These are phyloP conservation scores for Leiothrix lutea DNA, from an alignment of 2,113 vertebrate genomes.

Conservation along the genomic window DNA sequence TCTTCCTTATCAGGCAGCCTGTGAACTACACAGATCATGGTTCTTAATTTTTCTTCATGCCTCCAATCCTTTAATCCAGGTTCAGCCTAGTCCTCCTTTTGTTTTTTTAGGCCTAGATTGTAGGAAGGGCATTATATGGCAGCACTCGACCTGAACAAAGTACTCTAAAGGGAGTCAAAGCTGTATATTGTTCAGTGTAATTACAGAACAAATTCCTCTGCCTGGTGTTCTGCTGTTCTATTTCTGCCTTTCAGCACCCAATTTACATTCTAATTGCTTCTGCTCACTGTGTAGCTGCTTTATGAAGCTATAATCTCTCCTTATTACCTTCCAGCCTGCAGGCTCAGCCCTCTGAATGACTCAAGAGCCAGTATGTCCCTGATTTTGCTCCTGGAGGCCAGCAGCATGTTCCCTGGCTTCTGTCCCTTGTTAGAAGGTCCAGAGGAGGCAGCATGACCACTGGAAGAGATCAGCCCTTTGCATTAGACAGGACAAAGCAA, in stretches of 20 bases:
- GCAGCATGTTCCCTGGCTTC: not conserved
- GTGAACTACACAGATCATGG: conserved; percentile 58
- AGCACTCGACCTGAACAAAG: conserved; percentile 71
- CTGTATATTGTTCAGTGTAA: conserved; percentile 44
- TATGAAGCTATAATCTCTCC: conserved; percentile 16
- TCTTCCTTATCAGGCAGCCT: conserved; percentile 53
- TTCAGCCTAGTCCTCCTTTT: conserved; percentile 50
- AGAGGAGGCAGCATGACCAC: not conserved
- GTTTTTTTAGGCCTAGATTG: conserved; percentile 34
- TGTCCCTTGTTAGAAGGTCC: not conserved
- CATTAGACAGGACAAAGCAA: not conserved
- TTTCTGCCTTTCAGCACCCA: not conserved
- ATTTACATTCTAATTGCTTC: conserved; percentile 70
- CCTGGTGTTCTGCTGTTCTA: conserved; percentile 37
- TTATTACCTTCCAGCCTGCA: conserved; percentile 4
- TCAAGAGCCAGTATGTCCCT: not conserved
- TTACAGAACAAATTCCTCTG: conserved; percentile 57
- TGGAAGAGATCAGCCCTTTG: not conserved
- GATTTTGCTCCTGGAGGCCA: not conserved
- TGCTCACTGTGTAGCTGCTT: conserved; percentile 8
- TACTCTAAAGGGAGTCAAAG: conserved; percentile 41
- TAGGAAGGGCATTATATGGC: conserved; percentile 38
- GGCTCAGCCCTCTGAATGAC: not conserved
- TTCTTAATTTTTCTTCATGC: conserved; percentile 64
- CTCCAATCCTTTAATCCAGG: conserved; percentile 73